A percentile compares a stretch with the other conserved stretches of the same genome.
These are phyloP conservation scores for Autographa pulchrina DNA, from an alignment of 2,888 invertebrate genomes.

Conservation along the genomic window DNA sequence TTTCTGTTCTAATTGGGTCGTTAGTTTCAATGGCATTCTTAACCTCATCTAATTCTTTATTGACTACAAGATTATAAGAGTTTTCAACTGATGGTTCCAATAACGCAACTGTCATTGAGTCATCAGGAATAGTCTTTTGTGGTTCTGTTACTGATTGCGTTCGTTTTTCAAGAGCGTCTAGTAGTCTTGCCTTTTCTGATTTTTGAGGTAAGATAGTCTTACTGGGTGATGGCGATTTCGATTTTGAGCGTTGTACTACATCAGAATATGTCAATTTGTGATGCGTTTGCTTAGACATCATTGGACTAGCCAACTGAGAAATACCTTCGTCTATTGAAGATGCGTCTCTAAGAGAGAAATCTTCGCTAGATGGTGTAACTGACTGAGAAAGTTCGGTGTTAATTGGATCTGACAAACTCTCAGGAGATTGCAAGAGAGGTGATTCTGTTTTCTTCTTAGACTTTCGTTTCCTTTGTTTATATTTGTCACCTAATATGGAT, in stretches of 20 bases:
- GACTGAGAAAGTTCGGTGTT: constrained; percentile 86
- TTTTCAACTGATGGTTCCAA: constrained; percentile 83
- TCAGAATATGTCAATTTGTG: constrained; percentile 84
- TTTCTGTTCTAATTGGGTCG: constrained; percentile 90
- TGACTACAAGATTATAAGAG: constrained; percentile 88
- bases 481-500: constrained; percentile 75
- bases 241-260: constrained; percentile 85
- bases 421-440: constrained; percentile 77
- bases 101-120: constrained; percentile 77
- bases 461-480: constrained; percentile 81
- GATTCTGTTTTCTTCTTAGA: constrained; percentile 82
- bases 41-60: constrained; percentile 89
- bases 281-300: constrained; percentile 64
- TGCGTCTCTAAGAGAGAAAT: constrained; percentile 78
- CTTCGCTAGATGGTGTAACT: constrained; percentile 83
- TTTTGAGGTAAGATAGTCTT: constrained; percentile 74
- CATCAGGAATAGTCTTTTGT: constrained; percentile 69
- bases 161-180: constrained; percentile 81
- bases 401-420: constrained; percentile 86
- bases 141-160: constrained; percentile 74
- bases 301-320: constrained; percentile 78
- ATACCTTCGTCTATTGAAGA: constrained; percentile 87
- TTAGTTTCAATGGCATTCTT: constrained; percentile 89
- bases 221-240: constrained; percentile 85
- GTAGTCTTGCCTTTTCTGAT: constrained; percentile 78